Evolutionary conservation across 2,797 vertebrate species (phyloP).

Genomic region (Lepus oiostolus): DNA sequence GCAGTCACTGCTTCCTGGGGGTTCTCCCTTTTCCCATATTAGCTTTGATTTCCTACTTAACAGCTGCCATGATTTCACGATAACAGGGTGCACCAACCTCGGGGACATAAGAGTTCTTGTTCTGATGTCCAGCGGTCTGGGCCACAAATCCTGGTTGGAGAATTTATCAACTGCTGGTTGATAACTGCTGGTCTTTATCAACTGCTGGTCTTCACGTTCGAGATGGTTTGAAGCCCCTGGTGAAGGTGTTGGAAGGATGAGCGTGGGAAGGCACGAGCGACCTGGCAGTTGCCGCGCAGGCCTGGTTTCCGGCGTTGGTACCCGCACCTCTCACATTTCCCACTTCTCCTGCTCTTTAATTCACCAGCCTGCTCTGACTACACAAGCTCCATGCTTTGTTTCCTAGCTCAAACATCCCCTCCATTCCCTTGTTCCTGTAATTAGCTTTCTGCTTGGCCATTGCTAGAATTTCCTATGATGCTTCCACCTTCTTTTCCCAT

Average conservation of each 20-base stretch:
- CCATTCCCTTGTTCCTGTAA: neutral
- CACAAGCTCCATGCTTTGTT: neutral
- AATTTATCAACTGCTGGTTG: neutral
- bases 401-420: neutral
- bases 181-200: too few species aligned
- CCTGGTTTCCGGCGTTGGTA: neutral
- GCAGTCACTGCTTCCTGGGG: too few species aligned
- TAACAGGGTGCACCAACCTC: neutral
- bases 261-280: neutral
- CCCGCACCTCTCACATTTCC: fast-evolving
- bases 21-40: neutral
- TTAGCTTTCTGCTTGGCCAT: neutral
- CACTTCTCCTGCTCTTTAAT: fast-evolving
- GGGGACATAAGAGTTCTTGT: neutral
- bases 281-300: fast-evolving
- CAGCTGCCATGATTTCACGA: too few species aligned
- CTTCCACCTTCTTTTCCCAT: neutral
- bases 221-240: neutral
- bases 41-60: neutral
- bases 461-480: neutral
- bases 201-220: neutral
- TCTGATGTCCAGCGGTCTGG: neutral
- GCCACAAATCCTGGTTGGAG: neutral
- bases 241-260: neutral
- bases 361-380: neutral